phyloP scores from a whole-genome alignment of 1,140 invertebrate genomes.

The Ceratina calcarata region DNA sequence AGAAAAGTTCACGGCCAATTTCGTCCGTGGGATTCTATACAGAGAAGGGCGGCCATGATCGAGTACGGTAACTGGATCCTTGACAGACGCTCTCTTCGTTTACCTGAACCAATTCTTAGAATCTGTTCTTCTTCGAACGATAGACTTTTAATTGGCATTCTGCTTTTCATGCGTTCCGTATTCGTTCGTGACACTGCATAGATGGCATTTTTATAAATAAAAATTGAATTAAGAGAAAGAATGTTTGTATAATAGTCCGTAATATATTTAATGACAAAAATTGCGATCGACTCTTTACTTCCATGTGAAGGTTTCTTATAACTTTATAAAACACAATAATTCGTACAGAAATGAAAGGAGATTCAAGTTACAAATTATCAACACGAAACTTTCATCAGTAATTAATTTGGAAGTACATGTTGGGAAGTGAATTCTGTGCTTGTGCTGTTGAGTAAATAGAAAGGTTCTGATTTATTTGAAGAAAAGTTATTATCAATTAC shows the following conservation, averaged over 20 bases:
- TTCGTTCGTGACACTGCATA: no score
- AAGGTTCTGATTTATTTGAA: neutral
- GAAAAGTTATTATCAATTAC: no score
- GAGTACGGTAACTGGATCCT: constrained; percentile 24
- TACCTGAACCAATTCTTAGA: constrained; percentile 32
- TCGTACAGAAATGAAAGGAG: neutral
- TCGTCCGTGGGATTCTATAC: constrained; percentile 49
- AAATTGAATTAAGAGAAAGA: neutral
- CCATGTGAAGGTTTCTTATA: neutral
- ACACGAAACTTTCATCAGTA: neutral
- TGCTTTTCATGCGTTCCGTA: no score
- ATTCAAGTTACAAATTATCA: neutral
- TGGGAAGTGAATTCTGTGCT: neutral
- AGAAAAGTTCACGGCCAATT: constrained; percentile 69
- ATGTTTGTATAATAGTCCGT: no score
- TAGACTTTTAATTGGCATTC: no score
- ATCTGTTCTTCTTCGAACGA: neutral
- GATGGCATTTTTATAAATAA: no score
- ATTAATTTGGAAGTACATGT: neutral
- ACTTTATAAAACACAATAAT: neutral
- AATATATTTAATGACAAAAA: no score
- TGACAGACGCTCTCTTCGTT: constrained; percentile 3
- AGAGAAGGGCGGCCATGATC: constrained; percentile 19
- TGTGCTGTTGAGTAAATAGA: neutral
- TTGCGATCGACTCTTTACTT: neutral